A percentile compares a stretch with the other conserved stretches of the same genome.
Conservation (phyloP, 2,888 invertebrate species). For the Pristionchus japonicus region DNA sequence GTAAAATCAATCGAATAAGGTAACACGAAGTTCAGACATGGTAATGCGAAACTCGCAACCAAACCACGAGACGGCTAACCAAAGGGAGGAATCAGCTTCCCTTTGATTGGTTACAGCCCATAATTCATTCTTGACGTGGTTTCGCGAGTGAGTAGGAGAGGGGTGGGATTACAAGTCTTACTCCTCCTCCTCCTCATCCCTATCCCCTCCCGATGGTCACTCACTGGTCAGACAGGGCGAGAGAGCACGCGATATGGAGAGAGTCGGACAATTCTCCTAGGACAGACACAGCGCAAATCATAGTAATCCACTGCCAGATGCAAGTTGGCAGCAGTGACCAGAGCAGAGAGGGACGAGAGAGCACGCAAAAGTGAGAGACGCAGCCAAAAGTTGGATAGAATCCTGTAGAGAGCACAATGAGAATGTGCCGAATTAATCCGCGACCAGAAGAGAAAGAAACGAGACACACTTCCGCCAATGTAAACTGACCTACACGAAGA, state of each 20-base stretch:
- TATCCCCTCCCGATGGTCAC: neutral
- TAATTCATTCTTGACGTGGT: slow-evolving; percentile 41
- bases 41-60: neutral
- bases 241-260: too few species aligned
- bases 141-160: neutral
- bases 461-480: neutral
- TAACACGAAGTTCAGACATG: neutral
- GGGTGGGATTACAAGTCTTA: slow-evolving; percentile 28
- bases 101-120: slow-evolving; percentile 28
- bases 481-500: neutral
- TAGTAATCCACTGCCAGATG: slow-evolving; percentile 44
- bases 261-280: neutral
- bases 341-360: neutral
- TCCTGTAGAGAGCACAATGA: neutral
- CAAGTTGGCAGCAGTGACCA: neutral
- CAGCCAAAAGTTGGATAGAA: neutral
- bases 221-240: too few species aligned
- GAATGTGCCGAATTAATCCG: slow-evolving; percentile 5
- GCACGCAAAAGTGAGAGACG: neutral
- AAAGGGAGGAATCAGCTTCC: neutral
- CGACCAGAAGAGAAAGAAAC: neutral
- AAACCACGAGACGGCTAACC: neutral
- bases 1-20: neutral
- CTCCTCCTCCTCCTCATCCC: neutral
- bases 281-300: slow-evolving; percentile 36